Evolutionary conservation across 2,888 invertebrate species (phyloP).

Genomic region (Sphinx pinastri): DNA sequence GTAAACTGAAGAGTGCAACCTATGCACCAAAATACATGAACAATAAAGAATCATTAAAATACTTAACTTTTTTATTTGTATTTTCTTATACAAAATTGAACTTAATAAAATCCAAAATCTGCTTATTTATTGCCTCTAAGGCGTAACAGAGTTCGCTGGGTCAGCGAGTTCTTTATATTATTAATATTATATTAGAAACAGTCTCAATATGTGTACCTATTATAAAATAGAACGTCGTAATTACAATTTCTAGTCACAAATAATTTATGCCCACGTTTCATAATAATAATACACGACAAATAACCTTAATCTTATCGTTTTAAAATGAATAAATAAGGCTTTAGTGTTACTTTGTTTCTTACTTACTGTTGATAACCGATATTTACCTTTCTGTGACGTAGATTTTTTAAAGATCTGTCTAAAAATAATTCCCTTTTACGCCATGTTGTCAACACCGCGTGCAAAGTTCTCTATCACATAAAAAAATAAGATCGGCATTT

Average conservation of each 20-base stretch:
- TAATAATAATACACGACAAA: conserved; percentile 30
- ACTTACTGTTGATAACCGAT: conserved; percentile 18
- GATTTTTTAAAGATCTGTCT: conserved; percentile 26
- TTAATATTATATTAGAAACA: conserved; percentile 13
- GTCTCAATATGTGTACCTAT: background rate
- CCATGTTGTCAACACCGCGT: background rate
- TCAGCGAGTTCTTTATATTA: too few relatives aligned
- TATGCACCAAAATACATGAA: too few relatives aligned
- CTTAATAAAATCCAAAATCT: too few relatives aligned
- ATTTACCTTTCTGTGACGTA: conserved; percentile 24
- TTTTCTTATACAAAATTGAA: too few relatives aligned
- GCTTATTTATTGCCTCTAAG: too few relatives aligned
- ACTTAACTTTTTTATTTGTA: too few relatives aligned
- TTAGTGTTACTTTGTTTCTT: conserved; percentile 24
- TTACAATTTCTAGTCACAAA: conserved; percentile 23
- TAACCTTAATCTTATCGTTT: conserved; percentile 34
- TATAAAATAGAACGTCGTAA: conserved; percentile 9
- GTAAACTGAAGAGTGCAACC: too few relatives aligned
- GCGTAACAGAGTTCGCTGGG: too few relatives aligned
- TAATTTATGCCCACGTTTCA: conserved; percentile 25
- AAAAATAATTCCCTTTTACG: conserved; percentile 20
- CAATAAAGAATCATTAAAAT: too few relatives aligned
- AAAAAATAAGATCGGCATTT: background rate
- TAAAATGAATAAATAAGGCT: conserved; percentile 32
- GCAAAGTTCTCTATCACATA: background rate